A percentile compares a stretch with the other conserved stretches of the same genome.
Evolutionary conservation across 2,113 vertebrate species (phyloP).

Genomic region (Alosa alosa): DNA sequence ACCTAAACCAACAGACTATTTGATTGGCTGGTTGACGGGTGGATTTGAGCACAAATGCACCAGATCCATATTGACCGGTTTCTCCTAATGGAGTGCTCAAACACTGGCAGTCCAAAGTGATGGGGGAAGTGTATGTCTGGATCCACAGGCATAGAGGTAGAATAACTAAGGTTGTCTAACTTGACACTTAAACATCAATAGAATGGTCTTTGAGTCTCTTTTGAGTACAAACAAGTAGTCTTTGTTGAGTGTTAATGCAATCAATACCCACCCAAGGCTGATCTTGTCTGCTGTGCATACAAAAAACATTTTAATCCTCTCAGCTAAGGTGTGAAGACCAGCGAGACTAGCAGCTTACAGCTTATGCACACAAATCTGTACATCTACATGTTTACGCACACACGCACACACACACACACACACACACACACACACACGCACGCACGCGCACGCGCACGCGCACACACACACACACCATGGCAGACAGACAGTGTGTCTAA

Average conservation of each 20-base stretch:
- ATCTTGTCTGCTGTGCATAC: background rate
- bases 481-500: constrained; percentile 7
- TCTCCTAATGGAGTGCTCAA: background rate
- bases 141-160: background rate
- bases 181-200: background rate
- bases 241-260: background rate
- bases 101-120: background rate
- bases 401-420: background rate
- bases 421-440: constrained; percentile 18
- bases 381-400: background rate
- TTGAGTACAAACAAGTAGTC: background rate
- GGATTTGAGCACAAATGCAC: background rate
- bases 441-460: constrained; percentile 3
- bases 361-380: constrained; percentile 14
- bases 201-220: background rate
- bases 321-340: constrained; percentile 7
- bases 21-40: background rate
- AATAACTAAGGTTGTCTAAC: too few relatives aligned
- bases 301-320: constrained; percentile 1
- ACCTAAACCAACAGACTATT: too few relatives aligned
- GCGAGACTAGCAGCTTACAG: background rate
- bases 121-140: background rate
- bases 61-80: background rate
- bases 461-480: background rate
- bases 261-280: background rate